Evolutionary conservation across 2,888 invertebrate species (phyloP), one percentile per base, ranked within the genome.

Genomic region (Melinaea marsaeus): DNA sequence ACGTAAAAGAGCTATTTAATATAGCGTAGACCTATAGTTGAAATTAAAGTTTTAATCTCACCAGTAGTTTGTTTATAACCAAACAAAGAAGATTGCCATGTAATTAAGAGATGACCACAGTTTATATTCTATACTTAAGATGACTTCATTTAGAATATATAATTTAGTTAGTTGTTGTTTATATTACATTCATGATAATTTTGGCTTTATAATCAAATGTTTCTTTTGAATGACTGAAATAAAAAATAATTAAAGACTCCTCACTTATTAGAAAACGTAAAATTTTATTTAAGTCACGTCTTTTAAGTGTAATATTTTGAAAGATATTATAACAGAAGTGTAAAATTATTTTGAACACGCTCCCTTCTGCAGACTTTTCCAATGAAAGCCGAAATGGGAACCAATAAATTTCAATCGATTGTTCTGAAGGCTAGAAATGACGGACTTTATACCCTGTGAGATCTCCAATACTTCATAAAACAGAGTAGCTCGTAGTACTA

Each of bases 391-490:
- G 59, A 55, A 68, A 65, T 67, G 63, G 61, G 63, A 42, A 65
- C 60, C 63, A 60, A 68, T 65, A 68, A 68, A 68, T 60, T 65
- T 61, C 51, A 46, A 58, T 60, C 57, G 59, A 59, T 60, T 63
- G 59, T 63, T 51, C 51, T 51, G 51, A 61, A 54, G 57, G 62
- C 55, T 48, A 65, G 71, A 63, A 69, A 47, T 66, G 55, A 34
- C 46, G 60, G 55, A 62, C 60, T 59, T 59, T 56, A 56, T 59
- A 63, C 55, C 55, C 56, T 54, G 35, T 55, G 48, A 37, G 42
- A 42, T 48, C 59, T 63, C 13, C 59, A 51, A 51, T 2, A 51
- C 51, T 51, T 51, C 32, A 51, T 51, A 51, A 51, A 51, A 51
- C 11, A 51, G 51, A 51, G 11, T 9, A 3, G 7, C 4, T 7